Conservation (phyloP, 2,797 vertebrate genomes). For the Epinephelus awoara region DNA sequence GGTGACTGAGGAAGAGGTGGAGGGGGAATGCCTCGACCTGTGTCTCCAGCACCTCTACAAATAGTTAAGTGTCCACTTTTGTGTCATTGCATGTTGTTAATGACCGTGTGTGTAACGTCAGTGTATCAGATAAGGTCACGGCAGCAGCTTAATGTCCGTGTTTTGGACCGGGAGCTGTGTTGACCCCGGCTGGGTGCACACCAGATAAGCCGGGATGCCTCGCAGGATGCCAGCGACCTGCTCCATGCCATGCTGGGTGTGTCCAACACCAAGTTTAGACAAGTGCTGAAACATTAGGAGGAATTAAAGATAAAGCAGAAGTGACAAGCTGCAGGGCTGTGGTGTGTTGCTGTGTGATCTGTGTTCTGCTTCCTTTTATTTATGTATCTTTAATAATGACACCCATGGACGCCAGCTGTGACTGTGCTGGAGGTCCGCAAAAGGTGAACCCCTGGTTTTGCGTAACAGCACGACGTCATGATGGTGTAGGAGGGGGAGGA, state of each 20-base stretch:
- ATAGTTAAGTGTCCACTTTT: constrained; percentile 91
- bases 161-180: neutral
- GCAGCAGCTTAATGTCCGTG: neutral
- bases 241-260: constrained; percentile 50
- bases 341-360: neutral
- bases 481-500: constrained; percentile 69
- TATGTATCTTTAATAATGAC: neutral
- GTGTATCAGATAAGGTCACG: neutral
- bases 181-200: constrained; percentile 39
- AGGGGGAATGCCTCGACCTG: constrained; percentile 96
- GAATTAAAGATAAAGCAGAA: constrained; percentile 35
- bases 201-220: neutral
- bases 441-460: constrained; percentile 85
- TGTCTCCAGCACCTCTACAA: constrained; percentile 97
- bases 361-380: neutral
- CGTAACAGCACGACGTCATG: constrained; percentile 80
- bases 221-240: neutral
- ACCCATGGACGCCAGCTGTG: constrained; percentile 22
- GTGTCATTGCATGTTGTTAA: constrained; percentile 19
- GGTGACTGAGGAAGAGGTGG: constrained; percentile 95
- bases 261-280: constrained; percentile 56
- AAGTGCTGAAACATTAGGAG: constrained; percentile 12
- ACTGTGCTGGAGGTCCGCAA: constrained; percentile 58
- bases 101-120: constrained; percentile 1
- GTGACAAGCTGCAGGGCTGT: constrained; percentile 3